phyloP scores from a whole-genome alignment of 2,888 invertebrate genomes.

The Merodon equestris region DNA sequence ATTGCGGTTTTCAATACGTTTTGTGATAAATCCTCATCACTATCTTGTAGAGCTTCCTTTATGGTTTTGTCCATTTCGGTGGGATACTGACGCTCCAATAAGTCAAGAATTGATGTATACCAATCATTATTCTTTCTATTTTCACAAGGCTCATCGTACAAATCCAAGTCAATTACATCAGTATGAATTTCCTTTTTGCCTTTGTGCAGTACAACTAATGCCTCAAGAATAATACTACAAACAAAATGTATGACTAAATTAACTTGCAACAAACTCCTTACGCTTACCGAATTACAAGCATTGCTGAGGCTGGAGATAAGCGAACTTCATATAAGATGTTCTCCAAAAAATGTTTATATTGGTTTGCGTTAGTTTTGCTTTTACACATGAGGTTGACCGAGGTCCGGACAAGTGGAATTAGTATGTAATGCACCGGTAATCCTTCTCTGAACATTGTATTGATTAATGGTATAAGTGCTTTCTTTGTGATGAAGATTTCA shows the following conservation, averaged over 20 bases:
- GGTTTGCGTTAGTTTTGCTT: constrained; percentile 79
- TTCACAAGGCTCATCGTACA: constrained; percentile 69
- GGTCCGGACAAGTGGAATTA: constrained; percentile 81
- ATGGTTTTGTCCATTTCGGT: constrained; percentile 85
- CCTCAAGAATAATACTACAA: constrained; percentile 78
- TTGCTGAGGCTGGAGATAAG: constrained; percentile 81
- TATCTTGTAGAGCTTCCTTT: constrained; percentile 81
- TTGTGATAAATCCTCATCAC: neutral
- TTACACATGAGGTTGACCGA: constrained; percentile 80
- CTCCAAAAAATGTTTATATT: constrained; percentile 81
- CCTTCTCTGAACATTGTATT: constrained; percentile 81
- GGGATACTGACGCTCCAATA: constrained; percentile 86
- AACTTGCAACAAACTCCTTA: constrained; percentile 78
- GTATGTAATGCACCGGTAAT: constrained; percentile 81
- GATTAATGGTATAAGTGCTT: constrained; percentile 80
- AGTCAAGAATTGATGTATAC: constrained; percentile 81
- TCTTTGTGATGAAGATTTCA: constrained; percentile 79
- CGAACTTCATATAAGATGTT: constrained; percentile 82
- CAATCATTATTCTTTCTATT: constrained; percentile 73
- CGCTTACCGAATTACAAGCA: constrained; percentile 81
- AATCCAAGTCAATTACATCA: constrained; percentile 76
- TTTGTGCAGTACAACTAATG: constrained; percentile 66
- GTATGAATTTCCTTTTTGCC: constrained; percentile 20
- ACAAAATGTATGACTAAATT: constrained; percentile 77
- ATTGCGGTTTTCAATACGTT: constrained; percentile 31